Conservation (phyloP, 2,113 vertebrate species). For the Hiodon alosoides region DNA sequence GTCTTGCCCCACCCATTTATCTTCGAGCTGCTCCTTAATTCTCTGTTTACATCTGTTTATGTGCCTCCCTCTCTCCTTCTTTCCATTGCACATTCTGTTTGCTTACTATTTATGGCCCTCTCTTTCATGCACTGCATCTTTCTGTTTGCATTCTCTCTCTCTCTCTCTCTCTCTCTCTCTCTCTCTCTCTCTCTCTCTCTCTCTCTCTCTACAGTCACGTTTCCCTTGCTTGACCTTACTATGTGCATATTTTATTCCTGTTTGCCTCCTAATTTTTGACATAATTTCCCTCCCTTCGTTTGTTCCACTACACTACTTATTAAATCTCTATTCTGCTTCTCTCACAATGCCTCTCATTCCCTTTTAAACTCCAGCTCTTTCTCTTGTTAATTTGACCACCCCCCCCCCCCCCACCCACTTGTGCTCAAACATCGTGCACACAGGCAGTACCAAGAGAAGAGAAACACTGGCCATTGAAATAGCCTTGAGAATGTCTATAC, state of each 20-base stretch:
- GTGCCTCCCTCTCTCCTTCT: constrained; percentile 10
- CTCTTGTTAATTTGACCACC: constrained; percentile 54
- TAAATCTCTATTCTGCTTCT: constrained; percentile 47
- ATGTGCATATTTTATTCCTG: constrained; percentile 44
- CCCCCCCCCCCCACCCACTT: too few relatives aligned
- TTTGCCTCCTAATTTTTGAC: not conserved
- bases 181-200: not conserved
- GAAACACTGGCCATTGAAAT: not conserved
- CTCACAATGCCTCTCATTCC: constrained; percentile 40
- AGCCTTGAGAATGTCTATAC: not conserved
- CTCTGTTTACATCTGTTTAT: constrained; percentile 14
- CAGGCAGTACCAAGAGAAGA: not conserved
- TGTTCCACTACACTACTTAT: constrained; percentile 38
- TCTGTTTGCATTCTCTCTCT: constrained; percentile 2
- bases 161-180: constrained; percentile 3
- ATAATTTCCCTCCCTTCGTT: constrained; percentile 44
- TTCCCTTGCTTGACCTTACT: constrained; percentile 36
- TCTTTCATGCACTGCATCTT: not conserved
- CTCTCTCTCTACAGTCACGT: not conserved
- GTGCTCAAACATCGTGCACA: too few relatives aligned
- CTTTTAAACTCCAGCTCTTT: constrained; percentile 52
- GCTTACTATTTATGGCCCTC: not conserved
- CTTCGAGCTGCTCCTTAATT: not conserved
- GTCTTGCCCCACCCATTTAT: not conserved
- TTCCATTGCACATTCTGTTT: not conserved